Conservation (phyloP, 2,888 invertebrate species). For the Argynnis bischoffii region DNA sequence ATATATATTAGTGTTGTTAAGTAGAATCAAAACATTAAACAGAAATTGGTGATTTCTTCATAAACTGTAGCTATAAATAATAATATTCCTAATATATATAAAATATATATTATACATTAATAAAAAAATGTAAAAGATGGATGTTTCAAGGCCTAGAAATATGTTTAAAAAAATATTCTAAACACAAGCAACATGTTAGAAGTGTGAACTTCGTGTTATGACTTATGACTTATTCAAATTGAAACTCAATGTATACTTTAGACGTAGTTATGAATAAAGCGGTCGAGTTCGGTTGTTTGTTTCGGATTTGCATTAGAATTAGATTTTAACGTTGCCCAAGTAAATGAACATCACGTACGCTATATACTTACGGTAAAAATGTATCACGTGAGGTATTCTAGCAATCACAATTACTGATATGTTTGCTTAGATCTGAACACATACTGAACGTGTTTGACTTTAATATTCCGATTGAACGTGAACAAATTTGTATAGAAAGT, state of each 20-base stretch:
- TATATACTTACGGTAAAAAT: constrained; percentile 34
- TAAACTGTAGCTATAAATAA: too few relatives aligned
- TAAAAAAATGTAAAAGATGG: too few relatives aligned
- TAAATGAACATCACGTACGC: constrained; percentile 44
- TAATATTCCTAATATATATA: too few relatives aligned
- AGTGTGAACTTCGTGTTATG: constrained; percentile 48
- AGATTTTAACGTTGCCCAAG: constrained; percentile 47
- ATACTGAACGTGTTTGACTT: constrained; percentile 16
- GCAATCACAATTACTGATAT: constrained; percentile 22
- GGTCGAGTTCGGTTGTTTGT: constrained; percentile 43
- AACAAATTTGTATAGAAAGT: not conserved
- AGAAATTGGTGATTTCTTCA: too few relatives aligned
- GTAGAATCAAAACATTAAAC: too few relatives aligned
- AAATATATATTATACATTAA: too few relatives aligned
- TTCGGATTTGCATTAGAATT: constrained; percentile 59
- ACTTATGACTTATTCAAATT: constrained; percentile 52
- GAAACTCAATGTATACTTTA: constrained; percentile 51
- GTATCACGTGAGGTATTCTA: constrained; percentile 19
- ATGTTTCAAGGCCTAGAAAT: too few relatives aligned
- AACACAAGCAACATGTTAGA: constrained; percentile 26
- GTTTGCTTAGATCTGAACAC: constrained; percentile 21
- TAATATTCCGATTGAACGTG: constrained; percentile 10
- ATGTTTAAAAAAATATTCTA: too few relatives aligned
- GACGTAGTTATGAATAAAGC: constrained; percentile 44
- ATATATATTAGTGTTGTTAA: too few relatives aligned